These are phyloP conservation scores for Pyrocephalus nanus DNA, from an alignment of 2,797 vertebrate species.

Conservation along the genomic window DNA sequence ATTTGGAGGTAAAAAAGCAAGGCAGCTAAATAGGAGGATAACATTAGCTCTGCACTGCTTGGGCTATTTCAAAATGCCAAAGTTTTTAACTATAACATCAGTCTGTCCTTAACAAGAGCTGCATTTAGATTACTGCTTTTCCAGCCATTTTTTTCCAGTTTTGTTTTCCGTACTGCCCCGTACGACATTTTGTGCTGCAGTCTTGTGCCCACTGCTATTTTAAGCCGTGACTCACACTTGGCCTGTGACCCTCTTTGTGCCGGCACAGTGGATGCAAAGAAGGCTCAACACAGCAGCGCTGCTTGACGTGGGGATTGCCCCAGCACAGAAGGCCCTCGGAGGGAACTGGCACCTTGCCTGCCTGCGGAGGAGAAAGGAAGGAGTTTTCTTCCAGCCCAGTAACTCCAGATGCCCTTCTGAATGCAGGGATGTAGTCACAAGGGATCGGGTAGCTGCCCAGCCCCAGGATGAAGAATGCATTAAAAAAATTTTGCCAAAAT, in stretches of 20 bases:
- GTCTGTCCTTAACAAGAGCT: background rate
- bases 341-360: background rate
- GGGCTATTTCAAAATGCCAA: background rate
- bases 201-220: slow-evolving; percentile 21
- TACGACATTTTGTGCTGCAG: background rate
- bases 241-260: slow-evolving; percentile 25
- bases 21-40: background rate
- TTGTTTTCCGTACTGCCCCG: background rate
- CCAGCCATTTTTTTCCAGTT: background rate
- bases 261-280: background rate
- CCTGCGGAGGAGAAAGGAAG: background rate
- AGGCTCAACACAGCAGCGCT: background rate
- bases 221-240: background rate
- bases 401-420: background rate
- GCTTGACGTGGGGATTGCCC: background rate
- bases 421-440: background rate
- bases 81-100: background rate
- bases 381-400: background rate
- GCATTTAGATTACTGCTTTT: background rate
- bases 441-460: background rate
- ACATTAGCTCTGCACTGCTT: background rate
- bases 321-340: background rate
- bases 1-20: background rate
- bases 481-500: background rate
- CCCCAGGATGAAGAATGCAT: background rate